These are phyloP conservation scores for Drosophila rellima DNA, from an alignment of 2,888 invertebrate species.

Conservation along the genomic window DNA sequence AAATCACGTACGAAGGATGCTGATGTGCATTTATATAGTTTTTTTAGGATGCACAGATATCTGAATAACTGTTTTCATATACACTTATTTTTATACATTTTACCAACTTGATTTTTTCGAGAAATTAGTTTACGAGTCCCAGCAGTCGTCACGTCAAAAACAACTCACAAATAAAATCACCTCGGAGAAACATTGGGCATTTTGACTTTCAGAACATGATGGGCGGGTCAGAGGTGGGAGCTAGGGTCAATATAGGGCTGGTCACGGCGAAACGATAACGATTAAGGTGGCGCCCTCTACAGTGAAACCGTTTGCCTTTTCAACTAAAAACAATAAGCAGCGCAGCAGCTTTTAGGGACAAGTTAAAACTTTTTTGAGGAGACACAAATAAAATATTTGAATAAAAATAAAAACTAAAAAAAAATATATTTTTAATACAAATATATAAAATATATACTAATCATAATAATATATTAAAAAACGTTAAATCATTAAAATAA, in stretches of 20 bases:
- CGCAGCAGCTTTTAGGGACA: no score
- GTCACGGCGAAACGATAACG: conserved; percentile 10
- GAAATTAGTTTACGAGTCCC: conserved; percentile 47
- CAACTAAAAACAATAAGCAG: no score
- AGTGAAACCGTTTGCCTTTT: no score
- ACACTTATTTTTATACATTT: conserved; percentile 16
- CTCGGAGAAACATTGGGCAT: conserved; percentile 44
- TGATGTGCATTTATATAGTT: not conserved
- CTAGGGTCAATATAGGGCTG: not conserved
- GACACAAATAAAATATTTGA: no score
- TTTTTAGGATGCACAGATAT: no score
- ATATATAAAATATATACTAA: no score
- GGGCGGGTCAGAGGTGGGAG: not conserved
- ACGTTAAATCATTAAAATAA: no score
- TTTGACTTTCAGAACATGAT: not conserved
- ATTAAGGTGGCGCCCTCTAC: conserved; percentile 18
- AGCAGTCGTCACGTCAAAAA: conserved; percentile 28
- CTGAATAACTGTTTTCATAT: no score
- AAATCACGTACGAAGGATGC: not conserved
- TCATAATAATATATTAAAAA: no score
- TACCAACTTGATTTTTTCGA: conserved; percentile 16
- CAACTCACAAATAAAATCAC: conserved; percentile 54
- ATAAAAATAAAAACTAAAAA: no score
- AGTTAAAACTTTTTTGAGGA: no score
- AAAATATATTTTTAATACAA: no score